Percentiles rank a stretch among this genome's conserved stretches.
Evolutionary conservation across 64 coral and sea anemone genomes (phyloP).

Genomic region (Dendronephthya gigantea): DNA sequence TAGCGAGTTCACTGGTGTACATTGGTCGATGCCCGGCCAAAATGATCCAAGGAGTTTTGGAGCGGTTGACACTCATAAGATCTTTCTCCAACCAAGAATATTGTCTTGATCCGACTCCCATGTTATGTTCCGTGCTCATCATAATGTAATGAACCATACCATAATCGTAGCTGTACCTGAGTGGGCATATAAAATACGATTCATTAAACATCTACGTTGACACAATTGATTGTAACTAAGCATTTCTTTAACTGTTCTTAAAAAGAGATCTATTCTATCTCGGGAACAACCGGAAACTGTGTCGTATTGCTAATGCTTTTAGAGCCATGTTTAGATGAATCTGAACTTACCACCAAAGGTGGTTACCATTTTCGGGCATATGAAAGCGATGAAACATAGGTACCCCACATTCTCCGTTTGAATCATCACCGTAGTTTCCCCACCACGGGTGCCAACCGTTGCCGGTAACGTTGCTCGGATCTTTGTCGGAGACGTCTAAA

Average conservation of each 20-base stretch:
- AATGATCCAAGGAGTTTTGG: conserved; percentile 38
- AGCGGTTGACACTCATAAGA: conserved; percentile 20
- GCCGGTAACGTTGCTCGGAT: conserved; percentile 62
- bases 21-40: conserved; percentile 41
- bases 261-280: background rate
- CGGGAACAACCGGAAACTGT: too few relatives aligned
- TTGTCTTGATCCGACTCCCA: background rate
- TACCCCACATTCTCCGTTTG: conserved; percentile 76
- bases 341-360: conserved; percentile 69
- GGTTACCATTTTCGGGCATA: conserved; percentile 87
- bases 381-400: conserved; percentile 74
- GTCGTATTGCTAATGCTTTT: too few relatives aligned
- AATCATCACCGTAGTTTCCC: conserved; percentile 82
- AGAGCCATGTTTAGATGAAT: too few relatives aligned
- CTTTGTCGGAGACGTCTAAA: conserved; percentile 41
- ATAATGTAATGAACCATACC: conserved; percentile 43
- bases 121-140: conserved; percentile 37
- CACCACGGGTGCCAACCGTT: conserved; percentile 78
- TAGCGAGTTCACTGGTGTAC: conserved; percentile 29
- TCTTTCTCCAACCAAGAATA: conserved; percentile 40
- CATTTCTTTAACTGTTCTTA: too few relatives aligned
- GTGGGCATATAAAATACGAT: background rate
- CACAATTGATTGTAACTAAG: too few relatives aligned
- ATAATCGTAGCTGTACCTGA: conserved; percentile 47
- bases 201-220: background rate